Conservation (phyloP, 1,140 invertebrate species). For the Octopus bimaculoides region DNA sequence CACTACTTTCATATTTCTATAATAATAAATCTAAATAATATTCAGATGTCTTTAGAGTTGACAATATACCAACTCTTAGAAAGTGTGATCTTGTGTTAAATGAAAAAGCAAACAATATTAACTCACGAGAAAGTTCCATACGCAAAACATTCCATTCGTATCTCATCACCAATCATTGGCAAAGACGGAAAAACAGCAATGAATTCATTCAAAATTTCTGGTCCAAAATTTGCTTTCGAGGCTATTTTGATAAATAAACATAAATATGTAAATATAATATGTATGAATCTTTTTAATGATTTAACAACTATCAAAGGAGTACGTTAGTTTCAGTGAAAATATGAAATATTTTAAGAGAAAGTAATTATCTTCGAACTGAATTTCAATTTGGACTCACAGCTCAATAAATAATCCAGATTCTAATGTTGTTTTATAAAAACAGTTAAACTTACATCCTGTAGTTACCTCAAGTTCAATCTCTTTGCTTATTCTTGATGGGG, state of each 20-base stretch:
- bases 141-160: constrained; percentile 90
- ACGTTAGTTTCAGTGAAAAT: background rate
- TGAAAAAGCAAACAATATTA: background rate
- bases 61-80: background rate
- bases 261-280: background rate
- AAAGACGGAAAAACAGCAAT: constrained; percentile 92
- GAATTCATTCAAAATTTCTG: constrained; percentile 80
- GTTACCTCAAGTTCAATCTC: constrained; percentile 30
- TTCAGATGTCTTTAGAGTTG: background rate
- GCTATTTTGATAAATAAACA: constrained; percentile 10
- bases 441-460: constrained; percentile 24
- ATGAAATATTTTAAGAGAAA: background rate
- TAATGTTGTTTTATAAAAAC: background rate
- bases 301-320: background rate
- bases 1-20: background rate
- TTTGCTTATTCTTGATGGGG: constrained; percentile 31
- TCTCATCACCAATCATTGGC: constrained; percentile 82
- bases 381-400: no score
- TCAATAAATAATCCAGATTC: background rate
- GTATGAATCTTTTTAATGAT: background rate
- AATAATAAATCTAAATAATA: background rate
- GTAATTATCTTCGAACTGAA: background rate
- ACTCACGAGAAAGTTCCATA: constrained; percentile 72
- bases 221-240: constrained; percentile 39
- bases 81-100: background rate